Conservation (phyloP, 2,797 vertebrate species). For the Schizothorax lantsangensis region DNA sequence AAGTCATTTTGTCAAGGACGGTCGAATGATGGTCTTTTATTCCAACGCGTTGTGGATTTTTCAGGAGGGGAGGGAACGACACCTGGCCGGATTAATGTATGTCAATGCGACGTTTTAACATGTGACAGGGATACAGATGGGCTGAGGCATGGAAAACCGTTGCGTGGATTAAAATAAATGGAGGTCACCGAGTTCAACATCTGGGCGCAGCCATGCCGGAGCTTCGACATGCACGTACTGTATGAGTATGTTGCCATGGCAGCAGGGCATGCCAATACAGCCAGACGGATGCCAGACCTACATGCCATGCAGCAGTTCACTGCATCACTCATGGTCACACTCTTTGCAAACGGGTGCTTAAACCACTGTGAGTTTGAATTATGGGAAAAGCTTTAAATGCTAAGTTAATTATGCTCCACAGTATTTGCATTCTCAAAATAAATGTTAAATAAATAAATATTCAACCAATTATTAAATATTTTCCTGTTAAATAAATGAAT, state of each 20-base stretch:
- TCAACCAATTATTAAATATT: not conserved
- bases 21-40: not conserved
- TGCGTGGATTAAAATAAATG: slow-evolving; percentile 70
- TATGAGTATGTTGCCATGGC: slow-evolving; percentile 65
- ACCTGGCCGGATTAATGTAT: slow-evolving; percentile 57
- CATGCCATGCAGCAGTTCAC: slow-evolving; percentile 15
- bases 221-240: slow-evolving; percentile 49
- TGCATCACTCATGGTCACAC: not conserved
- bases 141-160: slow-evolving; percentile 60
- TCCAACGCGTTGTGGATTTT: not conserved
- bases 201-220: slow-evolving; percentile 65
- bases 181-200: slow-evolving; percentile 72
- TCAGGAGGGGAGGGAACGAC: not conserved
- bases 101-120: slow-evolving; percentile 45
- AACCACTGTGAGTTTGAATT: not conserved
- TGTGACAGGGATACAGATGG: slow-evolving; percentile 62
- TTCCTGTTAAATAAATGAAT: not conserved
- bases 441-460: not conserved
- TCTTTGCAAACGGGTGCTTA: not conserved
- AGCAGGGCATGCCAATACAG: slow-evolving; percentile 68
- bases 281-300: slow-evolving; percentile 59
- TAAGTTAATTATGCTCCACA: not conserved
- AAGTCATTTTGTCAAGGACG: not conserved
- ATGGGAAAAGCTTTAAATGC: slow-evolving; percentile 1
- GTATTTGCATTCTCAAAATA: not conserved